phyloP scores from a whole-genome alignment of 2,888 invertebrate genomes.

The Drosophila paranaensis region DNA sequence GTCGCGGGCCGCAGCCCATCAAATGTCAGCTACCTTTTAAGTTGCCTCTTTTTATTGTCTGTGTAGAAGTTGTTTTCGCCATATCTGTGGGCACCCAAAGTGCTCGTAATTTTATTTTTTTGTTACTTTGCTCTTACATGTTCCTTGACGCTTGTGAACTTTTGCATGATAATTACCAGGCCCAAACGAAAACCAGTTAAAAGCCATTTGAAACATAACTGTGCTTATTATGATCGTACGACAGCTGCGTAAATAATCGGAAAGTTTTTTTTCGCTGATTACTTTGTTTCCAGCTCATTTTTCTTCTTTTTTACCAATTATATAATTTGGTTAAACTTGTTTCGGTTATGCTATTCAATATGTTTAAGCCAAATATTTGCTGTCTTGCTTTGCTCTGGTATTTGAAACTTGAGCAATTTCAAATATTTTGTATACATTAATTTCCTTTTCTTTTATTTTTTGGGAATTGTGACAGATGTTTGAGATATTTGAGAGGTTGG shows the following conservation, averaged over 20 bases:
- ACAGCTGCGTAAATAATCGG: constrained; percentile 43
- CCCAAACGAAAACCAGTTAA: constrained; percentile 18
- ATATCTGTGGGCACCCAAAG: constrained; percentile 43
- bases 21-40: constrained; percentile 71
- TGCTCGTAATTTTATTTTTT: constrained; percentile 38
- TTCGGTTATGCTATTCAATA: constrained; percentile 28
- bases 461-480: not conserved
- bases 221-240: constrained; percentile 36
- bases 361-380: constrained; percentile 8
- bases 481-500: not conserved
- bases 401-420: not conserved
- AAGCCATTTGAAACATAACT: constrained; percentile 44
- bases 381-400: not conserved
- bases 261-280: constrained; percentile 19
- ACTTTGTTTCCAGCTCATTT: constrained; percentile 20
- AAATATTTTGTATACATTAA: not conserved
- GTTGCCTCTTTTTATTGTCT: constrained; percentile 50
- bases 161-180: constrained; percentile 31
- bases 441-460: not conserved
- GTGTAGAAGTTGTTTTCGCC: constrained; percentile 56
- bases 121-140: constrained; percentile 23
- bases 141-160: constrained; percentile 34
- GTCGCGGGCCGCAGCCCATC: constrained; percentile 59
- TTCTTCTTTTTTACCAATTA: constrained; percentile 33
- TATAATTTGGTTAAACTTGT: constrained; percentile 42